Percentiles rank a stretch among this genome's conserved stretches.
phyloP scores from a whole-genome alignment of 2,797 vertebrate species.

The Vireo griseus region DNA sequence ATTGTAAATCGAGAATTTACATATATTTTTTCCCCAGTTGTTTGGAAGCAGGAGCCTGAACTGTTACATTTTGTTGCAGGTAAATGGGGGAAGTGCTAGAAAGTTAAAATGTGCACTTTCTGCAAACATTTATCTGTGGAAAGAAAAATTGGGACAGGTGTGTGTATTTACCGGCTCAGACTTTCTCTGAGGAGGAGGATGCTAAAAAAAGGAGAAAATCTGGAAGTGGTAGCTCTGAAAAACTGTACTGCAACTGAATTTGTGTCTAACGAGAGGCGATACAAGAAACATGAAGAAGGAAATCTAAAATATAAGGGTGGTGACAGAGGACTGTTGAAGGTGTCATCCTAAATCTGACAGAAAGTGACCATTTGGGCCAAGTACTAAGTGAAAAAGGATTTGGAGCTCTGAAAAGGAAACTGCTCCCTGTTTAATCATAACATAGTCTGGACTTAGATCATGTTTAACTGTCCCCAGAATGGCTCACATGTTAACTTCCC shows the following conservation, averaged over 20 bases:
- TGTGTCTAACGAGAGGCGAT: background rate
- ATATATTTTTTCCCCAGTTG: fast-evolving
- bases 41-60: background rate
- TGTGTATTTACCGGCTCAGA: background rate
- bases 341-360: background rate
- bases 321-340: background rate
- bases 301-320: background rate
- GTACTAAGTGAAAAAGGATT: background rate
- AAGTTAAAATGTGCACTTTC: background rate
- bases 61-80: background rate
- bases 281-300: background rate
- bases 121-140: background rate
- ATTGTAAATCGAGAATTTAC: background rate
- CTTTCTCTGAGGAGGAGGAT: background rate
- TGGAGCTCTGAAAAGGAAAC: background rate
- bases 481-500: fast-evolving
- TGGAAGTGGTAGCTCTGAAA: background rate
- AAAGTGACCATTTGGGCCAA: background rate
- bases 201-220: background rate
- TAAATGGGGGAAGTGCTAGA: background rate
- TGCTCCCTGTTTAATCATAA: background rate
- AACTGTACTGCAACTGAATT: background rate
- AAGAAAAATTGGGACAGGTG: background rate
- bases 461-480: background rate
- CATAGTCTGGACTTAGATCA: background rate